Evolutionary conservation across 1,140 invertebrate genomes (phyloP).

Genomic region (Drosophila biarmipes): DNA sequence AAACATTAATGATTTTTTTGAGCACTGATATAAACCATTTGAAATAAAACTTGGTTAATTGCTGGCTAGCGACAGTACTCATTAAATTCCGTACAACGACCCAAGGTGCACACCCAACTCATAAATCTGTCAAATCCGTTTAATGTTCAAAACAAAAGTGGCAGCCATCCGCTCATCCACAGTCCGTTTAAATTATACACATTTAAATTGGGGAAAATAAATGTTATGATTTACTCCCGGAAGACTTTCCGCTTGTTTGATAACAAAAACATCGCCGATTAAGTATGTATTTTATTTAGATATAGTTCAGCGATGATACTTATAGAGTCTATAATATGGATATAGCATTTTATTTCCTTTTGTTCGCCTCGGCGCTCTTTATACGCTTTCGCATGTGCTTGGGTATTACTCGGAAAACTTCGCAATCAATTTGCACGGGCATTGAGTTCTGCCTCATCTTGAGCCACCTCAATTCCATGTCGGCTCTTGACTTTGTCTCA

Average conservation of each 20-base stretch:
- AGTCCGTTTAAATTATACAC: constrained; percentile 10
- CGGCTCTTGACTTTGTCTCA: constrained; percentile 17
- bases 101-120: constrained; percentile 13
- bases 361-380: constrained; percentile 70
- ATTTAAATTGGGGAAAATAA: constrained; percentile 27
- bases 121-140: constrained; percentile 25
- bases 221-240: constrained; percentile 27
- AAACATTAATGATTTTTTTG: neutral
- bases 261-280: constrained; percentile 39
- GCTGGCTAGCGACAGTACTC: neutral
- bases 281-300: constrained; percentile 21
- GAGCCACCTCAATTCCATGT: constrained; percentile 56
- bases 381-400: constrained; percentile 77
- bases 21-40: neutral
- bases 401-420: constrained; percentile 75
- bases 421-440: constrained; percentile 83
- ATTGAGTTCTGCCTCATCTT: constrained; percentile 76
- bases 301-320: constrained; percentile 23
- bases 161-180: constrained; percentile 16
- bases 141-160: constrained; percentile 20
- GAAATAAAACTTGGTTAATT: neutral
- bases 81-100: neutral
- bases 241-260: constrained; percentile 31
- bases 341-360: constrained; percentile 36
- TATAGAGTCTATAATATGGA: constrained; percentile 7